Conservation (phyloP, 2,113 vertebrate species). For the Bothrops jararaca region DNA sequence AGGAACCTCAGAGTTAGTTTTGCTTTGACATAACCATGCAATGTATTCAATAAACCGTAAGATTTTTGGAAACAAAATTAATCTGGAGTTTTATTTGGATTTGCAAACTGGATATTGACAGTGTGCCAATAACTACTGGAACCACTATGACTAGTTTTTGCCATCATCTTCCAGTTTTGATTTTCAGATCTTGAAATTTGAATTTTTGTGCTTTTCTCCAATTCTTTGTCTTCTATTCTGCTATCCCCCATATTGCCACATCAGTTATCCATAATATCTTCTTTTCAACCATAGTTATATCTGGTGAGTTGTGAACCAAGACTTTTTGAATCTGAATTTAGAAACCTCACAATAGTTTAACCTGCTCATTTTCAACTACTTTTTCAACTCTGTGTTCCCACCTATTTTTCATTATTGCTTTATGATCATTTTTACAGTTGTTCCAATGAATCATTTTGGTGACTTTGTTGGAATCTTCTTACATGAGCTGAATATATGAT, state of each 20-base stretch:
- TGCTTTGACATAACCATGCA: too few species aligned
- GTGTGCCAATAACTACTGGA: too few species aligned
- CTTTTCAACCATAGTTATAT: neutral
- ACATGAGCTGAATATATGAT: neutral
- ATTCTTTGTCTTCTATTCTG: neutral
- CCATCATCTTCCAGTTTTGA: neutral
- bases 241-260: neutral
- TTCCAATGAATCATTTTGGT: neutral
- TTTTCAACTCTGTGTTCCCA: neutral
- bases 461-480: neutral
- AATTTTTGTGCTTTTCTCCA: neutral
- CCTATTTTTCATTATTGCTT: neutral
- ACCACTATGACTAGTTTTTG: neutral
- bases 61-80: too few species aligned
- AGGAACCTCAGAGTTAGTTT: too few species aligned
- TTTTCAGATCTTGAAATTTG: neutral
- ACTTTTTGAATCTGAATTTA: neutral
- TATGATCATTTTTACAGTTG: neutral
- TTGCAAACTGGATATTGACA: too few species aligned
- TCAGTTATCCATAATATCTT: neutral
- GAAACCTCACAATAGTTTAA: neutral
- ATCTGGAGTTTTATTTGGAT: too few species aligned
- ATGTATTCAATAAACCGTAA: too few species aligned
- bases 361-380: neutral
- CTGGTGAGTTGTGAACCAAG: neutral